A percentile compares a stretch with the other conserved stretches of the same genome.
Conservation (phyloP, 2,797 vertebrate species). For the Brachymystax lenok region DNA sequence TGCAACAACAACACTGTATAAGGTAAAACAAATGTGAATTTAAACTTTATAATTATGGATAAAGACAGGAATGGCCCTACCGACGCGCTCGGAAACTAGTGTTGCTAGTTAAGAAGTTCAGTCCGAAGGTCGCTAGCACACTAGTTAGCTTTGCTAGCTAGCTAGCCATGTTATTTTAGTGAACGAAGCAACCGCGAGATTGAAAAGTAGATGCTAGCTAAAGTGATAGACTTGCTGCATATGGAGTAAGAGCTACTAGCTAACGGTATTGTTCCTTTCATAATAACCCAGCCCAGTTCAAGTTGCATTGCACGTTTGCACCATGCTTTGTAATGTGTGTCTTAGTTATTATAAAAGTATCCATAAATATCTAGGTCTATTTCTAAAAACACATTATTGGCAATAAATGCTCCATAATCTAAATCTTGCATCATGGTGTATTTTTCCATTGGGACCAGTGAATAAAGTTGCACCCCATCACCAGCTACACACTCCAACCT, state of each 20-base stretch:
- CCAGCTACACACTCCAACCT: constrained; percentile 8
- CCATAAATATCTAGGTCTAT: neutral
- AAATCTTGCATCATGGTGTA: neutral
- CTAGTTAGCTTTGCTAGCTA: constrained; percentile 2
- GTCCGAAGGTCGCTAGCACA: constrained; percentile 7
- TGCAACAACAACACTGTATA: neutral
- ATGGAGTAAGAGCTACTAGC: neutral
- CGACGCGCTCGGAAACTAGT: neutral
- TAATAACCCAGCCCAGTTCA: neutral
- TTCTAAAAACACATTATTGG: neutral
- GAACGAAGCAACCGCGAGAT: neutral
- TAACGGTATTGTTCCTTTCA: neutral
- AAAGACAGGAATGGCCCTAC: neutral
- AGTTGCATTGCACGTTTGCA: neutral
- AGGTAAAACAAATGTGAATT: neutral
- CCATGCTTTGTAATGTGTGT: neutral
- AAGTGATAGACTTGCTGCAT: too few species aligned
- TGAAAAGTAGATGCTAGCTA: neutral
- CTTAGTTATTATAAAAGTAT: too few species aligned
- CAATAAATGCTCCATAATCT: neutral
- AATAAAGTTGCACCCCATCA: neutral
- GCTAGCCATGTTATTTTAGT: neutral
- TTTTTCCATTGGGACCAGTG: neutral
- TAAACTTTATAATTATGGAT: neutral
- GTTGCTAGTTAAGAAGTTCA: neutral